Evolutionary conservation across 2,113 vertebrate species (phyloP).

Genomic region (Thamnaconus septentrionalis): DNA sequence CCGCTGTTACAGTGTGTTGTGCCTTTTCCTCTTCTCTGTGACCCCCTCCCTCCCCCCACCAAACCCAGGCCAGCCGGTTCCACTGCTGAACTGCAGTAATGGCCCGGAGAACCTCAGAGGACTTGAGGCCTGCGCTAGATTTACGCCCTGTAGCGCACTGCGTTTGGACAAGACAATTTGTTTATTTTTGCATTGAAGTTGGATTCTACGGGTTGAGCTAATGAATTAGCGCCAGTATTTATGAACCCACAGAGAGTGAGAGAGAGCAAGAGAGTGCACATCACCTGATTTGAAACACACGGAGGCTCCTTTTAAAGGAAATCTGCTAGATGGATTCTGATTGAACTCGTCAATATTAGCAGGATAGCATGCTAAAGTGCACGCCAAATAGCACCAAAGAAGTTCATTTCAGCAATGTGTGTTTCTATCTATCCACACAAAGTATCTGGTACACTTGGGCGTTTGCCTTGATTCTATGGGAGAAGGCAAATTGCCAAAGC

Average conservation of each 20-base stretch:
- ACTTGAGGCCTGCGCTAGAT: constrained; percentile 44
- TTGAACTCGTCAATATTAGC: too few relatives aligned
- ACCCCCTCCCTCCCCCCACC: constrained; percentile 19
- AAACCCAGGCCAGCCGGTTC: constrained; percentile 36
- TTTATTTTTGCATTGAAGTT: constrained; percentile 67
- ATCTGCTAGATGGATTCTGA: constrained; percentile 35
- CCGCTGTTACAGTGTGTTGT: constrained; percentile 47
- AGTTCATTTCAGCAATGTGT: too few relatives aligned
- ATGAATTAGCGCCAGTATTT: constrained; percentile 36
- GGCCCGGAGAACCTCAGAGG: constrained; percentile 39
- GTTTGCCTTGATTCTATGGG: too few relatives aligned
- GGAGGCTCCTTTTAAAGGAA: constrained; percentile 24
- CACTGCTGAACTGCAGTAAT: constrained; percentile 17
- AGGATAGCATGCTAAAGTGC: too few relatives aligned
- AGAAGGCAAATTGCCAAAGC: background rate
- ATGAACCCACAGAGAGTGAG: constrained; percentile 36
- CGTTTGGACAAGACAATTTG: constrained; percentile 56
- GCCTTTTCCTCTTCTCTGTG: constrained; percentile 53
- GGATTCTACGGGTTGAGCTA: constrained; percentile 62
- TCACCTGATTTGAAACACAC: too few relatives aligned
- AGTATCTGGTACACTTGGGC: too few relatives aligned
- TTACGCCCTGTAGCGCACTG: constrained; percentile 54
- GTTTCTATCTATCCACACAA: too few relatives aligned
- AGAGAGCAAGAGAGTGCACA: too few relatives aligned
- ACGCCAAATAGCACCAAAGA: too few relatives aligned